Base-by-base conservation (phyloP, 2,888 invertebrate genomes). In the Phorcus lineatus region DNA sequence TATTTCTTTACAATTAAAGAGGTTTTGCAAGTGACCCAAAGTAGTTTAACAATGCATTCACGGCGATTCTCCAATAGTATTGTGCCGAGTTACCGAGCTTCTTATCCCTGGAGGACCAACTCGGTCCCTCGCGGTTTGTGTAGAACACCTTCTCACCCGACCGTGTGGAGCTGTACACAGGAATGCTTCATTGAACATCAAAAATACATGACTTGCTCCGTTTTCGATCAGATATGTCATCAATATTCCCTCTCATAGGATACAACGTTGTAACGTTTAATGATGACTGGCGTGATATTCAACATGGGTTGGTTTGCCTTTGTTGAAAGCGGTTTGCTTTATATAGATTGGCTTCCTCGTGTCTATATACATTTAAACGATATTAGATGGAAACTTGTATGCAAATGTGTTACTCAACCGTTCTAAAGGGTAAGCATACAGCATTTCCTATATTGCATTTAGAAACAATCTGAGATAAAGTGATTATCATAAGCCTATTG, bases 181-280 rank as follows among this genome's bases (percentile, higher is more conserved):
- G 17, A 70, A 36, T n/a, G 36, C 70, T 36, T 70, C 70, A 70
- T 4, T 70, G 31, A 31, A 0, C 36, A 70, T 70, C 70, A 70
- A 70, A 70, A 36, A 70, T 70, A 70, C 70, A 70, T 70, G 70
- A 70, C 11, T 70, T 70, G 70, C 36, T 70, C 70, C 40, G 36
- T 70, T 70, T 70, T 70, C 70, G 70, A 70, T 70, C 70, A 70
- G 19, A 2, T 11, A 1, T 19, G 70, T 36, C 19, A 70, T 40
- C 36, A 36, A 36, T 31, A 40, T 31, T 40, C 70, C 28, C 70
- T 31, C 40, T 24, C 70, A 19, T 36, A 11, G 36, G 40, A 19
- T 16, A 62, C 31, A n/a, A 70, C 40, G 70, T n/a, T 70, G 70
- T 36, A 36, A 31, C 16, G 31, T 62, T 36, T 31, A 70, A 36